A percentile compares a stretch with the other conserved stretches of the same genome.
Conservation (phyloP, 2,797 vertebrate species). For the Sparidentex hasta region DNA sequence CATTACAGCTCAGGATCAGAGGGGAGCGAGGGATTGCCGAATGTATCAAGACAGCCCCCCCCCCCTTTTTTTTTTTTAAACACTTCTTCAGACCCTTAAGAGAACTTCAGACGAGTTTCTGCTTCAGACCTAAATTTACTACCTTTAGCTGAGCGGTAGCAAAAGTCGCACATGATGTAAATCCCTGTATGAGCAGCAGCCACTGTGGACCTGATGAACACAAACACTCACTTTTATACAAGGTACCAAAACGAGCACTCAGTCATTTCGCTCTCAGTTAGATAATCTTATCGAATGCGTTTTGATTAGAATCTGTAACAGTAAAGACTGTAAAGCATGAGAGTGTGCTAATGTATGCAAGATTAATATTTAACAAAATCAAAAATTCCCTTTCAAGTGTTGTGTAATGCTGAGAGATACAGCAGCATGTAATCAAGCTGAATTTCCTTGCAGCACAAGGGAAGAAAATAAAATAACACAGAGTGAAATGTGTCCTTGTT, state of each 20-base stretch:
- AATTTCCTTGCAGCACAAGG: conserved; percentile 71
- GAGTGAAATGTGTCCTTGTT: conserved; percentile 40
- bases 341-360: conserved; percentile 79
- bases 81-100: conserved; percentile 51
- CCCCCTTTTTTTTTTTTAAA: conserved; percentile 4
- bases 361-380: conserved; percentile 86
- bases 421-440: conserved; percentile 79
- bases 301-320: conserved; percentile 72
- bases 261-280: conserved; percentile 48
- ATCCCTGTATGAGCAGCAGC: conserved; percentile 36
- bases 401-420: conserved; percentile 76
- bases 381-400: conserved; percentile 87
- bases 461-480: conserved; percentile 23
- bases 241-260: conserved; percentile 25
- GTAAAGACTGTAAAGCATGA: conserved; percentile 64
- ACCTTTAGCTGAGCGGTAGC: conserved; percentile 46
- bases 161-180: conserved; percentile 49
- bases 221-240: conserved; percentile 13
- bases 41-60: conserved; percentile 56
- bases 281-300: conserved; percentile 63
- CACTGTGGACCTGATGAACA: conserved; percentile 33
- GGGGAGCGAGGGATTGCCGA: conserved; percentile 67
- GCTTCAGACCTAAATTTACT: conserved; percentile 52
- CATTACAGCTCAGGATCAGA: conserved; percentile 75
- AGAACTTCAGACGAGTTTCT: conserved; percentile 62